Evolutionary conservation across 2,113 vertebrate genomes (phyloP).

Genomic region (Setophaga petechia): DNA sequence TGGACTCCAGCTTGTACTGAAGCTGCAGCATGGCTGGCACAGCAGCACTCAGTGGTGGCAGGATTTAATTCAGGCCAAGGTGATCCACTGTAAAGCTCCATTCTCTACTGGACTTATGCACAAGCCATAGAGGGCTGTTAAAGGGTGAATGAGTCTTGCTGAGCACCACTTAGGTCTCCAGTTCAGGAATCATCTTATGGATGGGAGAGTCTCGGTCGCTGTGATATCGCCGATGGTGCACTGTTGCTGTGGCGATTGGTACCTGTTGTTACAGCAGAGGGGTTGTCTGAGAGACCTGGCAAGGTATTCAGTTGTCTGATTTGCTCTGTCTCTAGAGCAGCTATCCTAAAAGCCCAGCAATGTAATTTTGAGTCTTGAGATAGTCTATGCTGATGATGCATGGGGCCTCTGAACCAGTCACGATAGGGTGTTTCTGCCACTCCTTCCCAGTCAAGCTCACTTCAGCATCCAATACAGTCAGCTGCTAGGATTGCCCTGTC

Average conservation of each 20-base stretch:
- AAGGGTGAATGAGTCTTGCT: neutral
- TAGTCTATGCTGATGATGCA: fast-evolving
- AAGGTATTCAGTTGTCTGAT: neutral
- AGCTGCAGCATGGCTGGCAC: neutral
- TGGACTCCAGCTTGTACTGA: neutral
- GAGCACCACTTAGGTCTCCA: neutral
- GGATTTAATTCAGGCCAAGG: neutral
- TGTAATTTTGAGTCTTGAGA: neutral
- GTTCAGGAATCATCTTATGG: neutral
- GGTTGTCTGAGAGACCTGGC: neutral
- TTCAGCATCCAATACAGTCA: neutral
- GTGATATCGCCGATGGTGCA: fast-evolving
- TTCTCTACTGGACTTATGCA: neutral
- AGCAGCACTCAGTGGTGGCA: too few species aligned
- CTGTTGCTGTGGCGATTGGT: fast-evolving
- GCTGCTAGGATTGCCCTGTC: neutral
- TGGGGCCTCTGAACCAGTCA: neutral
- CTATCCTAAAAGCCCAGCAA: neutral
- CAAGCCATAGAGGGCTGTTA: neutral
- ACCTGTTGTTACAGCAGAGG: neutral
- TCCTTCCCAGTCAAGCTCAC: neutral
- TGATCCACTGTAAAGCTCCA: neutral
- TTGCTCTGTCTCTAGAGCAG: neutral
- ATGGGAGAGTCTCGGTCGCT: neutral
- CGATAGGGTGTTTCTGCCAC: neutral